Percentiles rank a stretch among this genome's conserved stretches.
These are phyloP conservation scores for Bellardia pandia DNA, from an alignment of 2,888 invertebrate genomes.

Conservation along the genomic window DNA sequence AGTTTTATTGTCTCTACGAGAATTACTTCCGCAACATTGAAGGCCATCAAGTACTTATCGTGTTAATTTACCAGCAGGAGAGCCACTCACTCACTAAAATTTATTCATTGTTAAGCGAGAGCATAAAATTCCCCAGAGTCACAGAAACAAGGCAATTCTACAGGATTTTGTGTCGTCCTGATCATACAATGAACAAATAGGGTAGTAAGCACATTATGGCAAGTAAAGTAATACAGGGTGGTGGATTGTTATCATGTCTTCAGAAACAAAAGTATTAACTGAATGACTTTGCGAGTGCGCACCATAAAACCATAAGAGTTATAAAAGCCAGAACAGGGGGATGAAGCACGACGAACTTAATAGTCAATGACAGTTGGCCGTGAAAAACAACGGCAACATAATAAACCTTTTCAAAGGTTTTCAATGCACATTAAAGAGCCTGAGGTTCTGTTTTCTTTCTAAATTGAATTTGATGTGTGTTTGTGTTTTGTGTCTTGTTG, in stretches of 20 bases:
- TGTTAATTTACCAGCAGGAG: slow-evolving; percentile 81
- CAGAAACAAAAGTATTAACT: slow-evolving; percentile 36
- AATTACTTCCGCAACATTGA: slow-evolving; percentile 83
- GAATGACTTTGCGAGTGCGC: slow-evolving; percentile 68
- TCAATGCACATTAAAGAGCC: slow-evolving; percentile 51
- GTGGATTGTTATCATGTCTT: slow-evolving; percentile 46
- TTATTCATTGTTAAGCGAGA: slow-evolving; percentile 27
- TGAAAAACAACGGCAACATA: slow-evolving; percentile 62
- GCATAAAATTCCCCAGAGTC: slow-evolving; percentile 71
- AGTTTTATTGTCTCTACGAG: slow-evolving; percentile 72
- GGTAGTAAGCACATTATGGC: slow-evolving; percentile 57
- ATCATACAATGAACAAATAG: slow-evolving; percentile 47
- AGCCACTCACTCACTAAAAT: slow-evolving; percentile 33
- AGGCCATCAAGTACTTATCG: slow-evolving; percentile 82
- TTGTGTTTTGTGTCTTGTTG: slow-evolving; percentile 32
- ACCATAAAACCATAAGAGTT: slow-evolving; percentile 29
- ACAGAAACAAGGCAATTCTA: slow-evolving; percentile 16
- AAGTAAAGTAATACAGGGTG: slow-evolving; percentile 22
- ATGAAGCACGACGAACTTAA: slow-evolving; percentile 39
- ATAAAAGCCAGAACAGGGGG: not conserved
- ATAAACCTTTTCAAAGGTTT: slow-evolving; percentile 51
- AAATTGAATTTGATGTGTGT: slow-evolving; percentile 61
- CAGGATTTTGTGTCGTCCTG: slow-evolving; percentile 30
- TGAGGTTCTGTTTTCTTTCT: slow-evolving; percentile 45
- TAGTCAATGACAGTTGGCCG: slow-evolving; percentile 71